phyloP scores from a whole-genome alignment of 2,888 invertebrate species.

The Gymnocheta viridis region DNA sequence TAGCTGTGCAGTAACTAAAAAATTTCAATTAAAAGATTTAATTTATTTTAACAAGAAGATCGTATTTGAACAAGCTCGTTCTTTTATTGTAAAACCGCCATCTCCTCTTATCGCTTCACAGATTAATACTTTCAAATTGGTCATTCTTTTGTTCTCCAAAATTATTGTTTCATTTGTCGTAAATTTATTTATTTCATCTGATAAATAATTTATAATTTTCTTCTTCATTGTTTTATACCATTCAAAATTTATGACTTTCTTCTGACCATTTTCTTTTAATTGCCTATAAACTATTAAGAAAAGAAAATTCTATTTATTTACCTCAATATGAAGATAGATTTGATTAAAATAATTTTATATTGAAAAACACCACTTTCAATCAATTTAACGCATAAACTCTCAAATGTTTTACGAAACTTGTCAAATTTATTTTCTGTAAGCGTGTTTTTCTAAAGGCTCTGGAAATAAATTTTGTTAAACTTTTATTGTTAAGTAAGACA shows the following conservation, averaged over 20 bases:
- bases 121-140: slow-evolving; percentile 24
- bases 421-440: not conserved
- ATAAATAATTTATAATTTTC: not conserved
- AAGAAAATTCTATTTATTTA: not conserved
- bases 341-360: not conserved
- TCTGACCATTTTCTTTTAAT: not conserved
- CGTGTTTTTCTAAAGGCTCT: not conserved
- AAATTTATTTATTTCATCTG: slow-evolving; percentile 9
- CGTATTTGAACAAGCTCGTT: slow-evolving; percentile 13
- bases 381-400: not conserved
- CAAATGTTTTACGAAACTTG: not conserved
- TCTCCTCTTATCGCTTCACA: slow-evolving; percentile 12
- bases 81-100: slow-evolving; percentile 13
- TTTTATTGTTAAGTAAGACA: not conserved
- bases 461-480: not conserved
- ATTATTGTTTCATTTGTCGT: slow-evolving; percentile 4
- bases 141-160: slow-evolving; percentile 35
- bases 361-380: not conserved
- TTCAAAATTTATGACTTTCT: not conserved
- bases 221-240: slow-evolving; percentile 2
- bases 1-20: no score
- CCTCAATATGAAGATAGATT: not conserved
- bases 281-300: not conserved
- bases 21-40: not conserved
- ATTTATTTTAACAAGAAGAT: not conserved